These are phyloP conservation scores for Ceyx margarethae DNA, from an alignment of 2,113 vertebrate genomes.

Conservation along the genomic window DNA sequence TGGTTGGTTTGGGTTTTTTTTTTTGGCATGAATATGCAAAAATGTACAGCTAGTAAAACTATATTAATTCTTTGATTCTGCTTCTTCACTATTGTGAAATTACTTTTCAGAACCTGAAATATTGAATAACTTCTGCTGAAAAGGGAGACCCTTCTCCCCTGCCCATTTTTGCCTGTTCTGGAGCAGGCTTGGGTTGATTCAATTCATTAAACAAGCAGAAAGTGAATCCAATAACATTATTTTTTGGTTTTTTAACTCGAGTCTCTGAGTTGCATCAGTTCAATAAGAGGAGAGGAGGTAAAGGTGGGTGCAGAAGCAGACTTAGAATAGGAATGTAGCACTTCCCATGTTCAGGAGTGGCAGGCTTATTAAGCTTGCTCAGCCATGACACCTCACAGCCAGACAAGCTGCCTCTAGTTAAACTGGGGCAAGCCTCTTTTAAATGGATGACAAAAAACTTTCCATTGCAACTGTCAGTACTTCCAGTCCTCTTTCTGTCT, in stretches of 20 bases:
- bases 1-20: neutral
- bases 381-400: neutral
- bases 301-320: neutral
- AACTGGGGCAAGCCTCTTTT: neutral
- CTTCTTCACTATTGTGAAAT: neutral
- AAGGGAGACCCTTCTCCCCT: neutral
- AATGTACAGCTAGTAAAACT: neutral
- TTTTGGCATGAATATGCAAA: neutral
- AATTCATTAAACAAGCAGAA: neutral
- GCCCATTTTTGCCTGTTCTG: neutral
- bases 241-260: neutral
- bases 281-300: neutral
- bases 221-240: neutral
- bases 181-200: neutral
- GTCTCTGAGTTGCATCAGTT: neutral
- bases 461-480: neutral
- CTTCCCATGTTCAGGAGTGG: neutral
- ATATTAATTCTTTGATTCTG: neutral
- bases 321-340: neutral
- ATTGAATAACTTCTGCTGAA: neutral
- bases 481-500: neutral
- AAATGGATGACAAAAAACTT: neutral
- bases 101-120: neutral
- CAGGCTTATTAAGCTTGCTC: neutral
- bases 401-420: neutral